These are phyloP conservation scores for Leptodirus hochenwartii DNA, from an alignment of 2,888 invertebrate species.

Conservation along the genomic window DNA sequence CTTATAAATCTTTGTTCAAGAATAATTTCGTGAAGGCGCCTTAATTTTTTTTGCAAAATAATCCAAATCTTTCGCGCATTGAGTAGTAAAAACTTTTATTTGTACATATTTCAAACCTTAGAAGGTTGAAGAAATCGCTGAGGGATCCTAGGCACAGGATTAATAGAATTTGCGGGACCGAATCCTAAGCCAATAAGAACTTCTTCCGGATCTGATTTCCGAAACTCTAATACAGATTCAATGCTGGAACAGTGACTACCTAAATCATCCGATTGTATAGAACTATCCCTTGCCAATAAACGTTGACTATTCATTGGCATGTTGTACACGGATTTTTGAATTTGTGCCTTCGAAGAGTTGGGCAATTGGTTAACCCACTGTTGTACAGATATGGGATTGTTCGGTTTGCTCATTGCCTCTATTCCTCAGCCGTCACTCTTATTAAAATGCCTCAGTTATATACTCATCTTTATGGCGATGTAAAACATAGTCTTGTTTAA, in stretches of 20 bases:
- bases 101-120: too few species aligned
- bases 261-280: conserved; percentile 28
- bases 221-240: conserved; percentile 63
- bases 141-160: conserved; percentile 62
- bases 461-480: too few species aligned
- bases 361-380: conserved; percentile 61
- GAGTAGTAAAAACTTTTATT: conserved; percentile 12
- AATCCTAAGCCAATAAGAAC: conserved; percentile 68
- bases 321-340: conserved; percentile 13
- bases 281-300: conserved; percentile 22
- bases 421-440: conserved; percentile 1
- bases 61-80: too few species aligned
- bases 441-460: too few species aligned
- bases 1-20: too few species aligned
- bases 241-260: conserved; percentile 58
- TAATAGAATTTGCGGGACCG: conserved; percentile 50
- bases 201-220: conserved; percentile 79
- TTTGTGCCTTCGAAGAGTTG: conserved; percentile 17
- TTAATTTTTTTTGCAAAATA: too few species aligned
- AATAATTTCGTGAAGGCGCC: too few species aligned
- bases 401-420: conserved; percentile 26
- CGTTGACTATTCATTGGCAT: conserved; percentile 13
- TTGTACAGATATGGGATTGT: conserved; percentile 40
- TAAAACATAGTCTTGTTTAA: too few species aligned
- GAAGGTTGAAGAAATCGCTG: conserved; percentile 68